A percentile compares a stretch with the other conserved stretches of the same genome.
phyloP scores from a whole-genome alignment of 2,888 invertebrate genomes.

The Empis stercorea region DNA sequence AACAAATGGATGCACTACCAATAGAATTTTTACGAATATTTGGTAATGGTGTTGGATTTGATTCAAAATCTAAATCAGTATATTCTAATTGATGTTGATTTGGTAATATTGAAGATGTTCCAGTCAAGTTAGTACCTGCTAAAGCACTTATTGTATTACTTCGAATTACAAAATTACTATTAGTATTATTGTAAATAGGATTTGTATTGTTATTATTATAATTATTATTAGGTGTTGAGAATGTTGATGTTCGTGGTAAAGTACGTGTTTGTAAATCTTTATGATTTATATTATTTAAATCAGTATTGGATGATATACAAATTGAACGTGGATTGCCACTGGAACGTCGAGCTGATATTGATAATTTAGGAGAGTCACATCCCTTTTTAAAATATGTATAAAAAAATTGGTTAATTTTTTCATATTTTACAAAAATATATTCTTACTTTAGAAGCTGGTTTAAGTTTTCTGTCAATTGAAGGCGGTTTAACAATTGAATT shows the following conservation, averaged over 20 bases:
- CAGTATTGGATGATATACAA: constrained; percentile 24
- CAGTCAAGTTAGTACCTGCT: constrained; percentile 32
- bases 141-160: constrained; percentile 42
- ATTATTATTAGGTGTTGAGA: background rate
- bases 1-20: constrained; percentile 20
- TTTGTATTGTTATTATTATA: background rate
- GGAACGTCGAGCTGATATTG: constrained; percentile 21
- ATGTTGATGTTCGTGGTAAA: constrained; percentile 23
- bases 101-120: constrained; percentile 8
- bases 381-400: too few species aligned
- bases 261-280: constrained; percentile 27
- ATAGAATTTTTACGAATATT: constrained; percentile 10
- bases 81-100: constrained; percentile 52
- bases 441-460: constrained; percentile 30
- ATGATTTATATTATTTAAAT: constrained; percentile 8
- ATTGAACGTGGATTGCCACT: constrained; percentile 26
- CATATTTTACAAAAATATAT: too few species aligned
- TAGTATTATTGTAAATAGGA: too few species aligned
- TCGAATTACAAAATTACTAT: constrained; percentile 19
- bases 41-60: constrained; percentile 38
- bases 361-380: constrained; percentile 1
- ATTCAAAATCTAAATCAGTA: constrained; percentile 60
- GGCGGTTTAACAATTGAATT: constrained; percentile 34
- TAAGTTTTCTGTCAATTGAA: constrained; percentile 48
- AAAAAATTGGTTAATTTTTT: too few species aligned